These are phyloP conservation scores for Chymomyza procnemis DNA, from an alignment of 2,888 invertebrate species.

Conservation along the genomic window DNA sequence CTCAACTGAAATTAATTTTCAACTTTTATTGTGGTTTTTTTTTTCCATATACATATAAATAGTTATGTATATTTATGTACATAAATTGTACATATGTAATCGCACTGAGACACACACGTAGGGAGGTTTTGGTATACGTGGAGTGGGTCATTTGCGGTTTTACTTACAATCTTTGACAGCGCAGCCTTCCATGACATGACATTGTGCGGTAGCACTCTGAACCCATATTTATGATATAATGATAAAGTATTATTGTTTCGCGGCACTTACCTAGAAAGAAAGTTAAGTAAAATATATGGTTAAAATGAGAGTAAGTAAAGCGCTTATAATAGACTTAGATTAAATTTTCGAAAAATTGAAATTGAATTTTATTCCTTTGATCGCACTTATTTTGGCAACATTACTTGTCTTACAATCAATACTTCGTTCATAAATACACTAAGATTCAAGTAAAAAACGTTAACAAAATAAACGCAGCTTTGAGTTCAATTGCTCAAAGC, in stretches of 20 bases:
- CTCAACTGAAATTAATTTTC: conserved; percentile 52
- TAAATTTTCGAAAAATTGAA: too few relatives aligned
- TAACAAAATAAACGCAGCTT: too few relatives aligned
- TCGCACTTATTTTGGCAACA: too few relatives aligned
- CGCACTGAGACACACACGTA: conserved; percentile 58
- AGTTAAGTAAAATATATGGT: conserved; percentile 8
- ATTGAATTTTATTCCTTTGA: too few relatives aligned
- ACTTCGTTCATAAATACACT: too few relatives aligned
- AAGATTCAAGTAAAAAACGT: too few relatives aligned
- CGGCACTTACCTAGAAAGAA: conserved; percentile 35
- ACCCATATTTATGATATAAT: not conserved
- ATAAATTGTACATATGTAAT: conserved; percentile 29
- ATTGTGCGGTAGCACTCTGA: conserved; percentile 2
- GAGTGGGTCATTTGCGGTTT: conserved; percentile 26
- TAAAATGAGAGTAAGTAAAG: conserved; percentile 8
- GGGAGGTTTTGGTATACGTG: conserved; percentile 14
- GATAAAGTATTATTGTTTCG: not conserved
- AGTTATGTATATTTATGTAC: too few relatives aligned
- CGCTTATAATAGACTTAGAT: not conserved
- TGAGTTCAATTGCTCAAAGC: too few relatives aligned
- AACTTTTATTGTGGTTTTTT: conserved; percentile 61
- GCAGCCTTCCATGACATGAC: conserved; percentile 48
- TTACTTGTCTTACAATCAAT: too few relatives aligned
- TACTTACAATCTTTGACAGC: conserved; percentile 33
- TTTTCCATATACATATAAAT: not conserved